A percentile compares a stretch with the other conserved stretches of the same genome.
These are phyloP conservation scores for Strigamia crassipes DNA, from an alignment of 2,888 invertebrate genomes.

Conservation along the genomic window DNA sequence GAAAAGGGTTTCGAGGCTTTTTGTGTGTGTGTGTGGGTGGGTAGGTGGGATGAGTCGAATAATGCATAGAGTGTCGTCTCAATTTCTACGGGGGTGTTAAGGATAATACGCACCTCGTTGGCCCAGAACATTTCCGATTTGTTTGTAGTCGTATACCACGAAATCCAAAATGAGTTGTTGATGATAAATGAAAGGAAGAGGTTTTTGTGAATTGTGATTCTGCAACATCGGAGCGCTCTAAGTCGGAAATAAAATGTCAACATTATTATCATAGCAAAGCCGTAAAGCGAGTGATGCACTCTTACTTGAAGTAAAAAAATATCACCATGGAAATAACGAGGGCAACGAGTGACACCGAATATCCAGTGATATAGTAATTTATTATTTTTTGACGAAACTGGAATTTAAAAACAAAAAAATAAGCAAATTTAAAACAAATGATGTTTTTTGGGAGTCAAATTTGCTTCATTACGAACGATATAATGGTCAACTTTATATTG, in stretches of 20 bases:
- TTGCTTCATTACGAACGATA: no score
- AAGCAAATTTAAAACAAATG: not conserved
- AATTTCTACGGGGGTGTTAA: not conserved
- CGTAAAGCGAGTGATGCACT: constrained; percentile 56
- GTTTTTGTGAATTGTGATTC: constrained; percentile 92
- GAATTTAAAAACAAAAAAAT: constrained; percentile 56
- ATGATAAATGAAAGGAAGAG: constrained; percentile 87
- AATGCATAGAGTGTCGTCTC: not conserved
- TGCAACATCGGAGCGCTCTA: constrained; percentile 84
- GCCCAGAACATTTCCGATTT: constrained; percentile 28
- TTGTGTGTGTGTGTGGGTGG: not conserved
- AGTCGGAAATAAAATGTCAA: constrained; percentile 51
- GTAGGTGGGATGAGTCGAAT: no score
- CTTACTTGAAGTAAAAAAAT: constrained; percentile 86
- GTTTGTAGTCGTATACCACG: constrained; percentile 76
- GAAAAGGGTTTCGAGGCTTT: not conserved
- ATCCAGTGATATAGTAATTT: constrained; percentile 81
- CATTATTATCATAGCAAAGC: not conserved
- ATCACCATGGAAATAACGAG: constrained; percentile 80
- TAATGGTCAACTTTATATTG: no score
- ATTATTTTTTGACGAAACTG: constrained; percentile 75
- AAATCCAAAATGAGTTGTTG: constrained; percentile 85
- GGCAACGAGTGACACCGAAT: constrained; percentile 82
- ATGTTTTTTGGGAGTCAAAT: not conserved
- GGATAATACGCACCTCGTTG: not conserved